Evolutionary conservation across 2,113 vertebrate species (phyloP).

Genomic region (Tauraco erythrolophus): DNA sequence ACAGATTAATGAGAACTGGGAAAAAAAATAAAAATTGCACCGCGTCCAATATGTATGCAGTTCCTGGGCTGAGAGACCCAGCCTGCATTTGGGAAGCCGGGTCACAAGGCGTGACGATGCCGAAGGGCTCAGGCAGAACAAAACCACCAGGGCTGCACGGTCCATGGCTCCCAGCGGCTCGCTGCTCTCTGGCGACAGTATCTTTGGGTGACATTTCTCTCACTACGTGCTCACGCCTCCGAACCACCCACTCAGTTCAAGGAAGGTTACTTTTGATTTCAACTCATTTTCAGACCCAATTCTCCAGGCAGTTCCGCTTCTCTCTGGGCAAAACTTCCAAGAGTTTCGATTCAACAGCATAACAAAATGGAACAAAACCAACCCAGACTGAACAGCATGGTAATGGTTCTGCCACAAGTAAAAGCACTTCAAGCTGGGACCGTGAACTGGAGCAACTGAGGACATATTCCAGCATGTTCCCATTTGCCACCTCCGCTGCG

Average conservation of each 20-base stretch:
- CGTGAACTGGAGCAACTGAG: background rate
- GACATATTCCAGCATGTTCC: background rate
- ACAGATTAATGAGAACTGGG: background rate
- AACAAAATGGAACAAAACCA: background rate
- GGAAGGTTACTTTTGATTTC: background rate
- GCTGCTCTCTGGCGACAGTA: background rate
- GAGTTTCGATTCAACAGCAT: background rate
- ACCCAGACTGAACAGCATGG: accelerated
- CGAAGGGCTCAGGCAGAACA: background rate
- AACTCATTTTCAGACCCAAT: background rate
- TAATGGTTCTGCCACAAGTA: background rate
- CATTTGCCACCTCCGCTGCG: background rate
- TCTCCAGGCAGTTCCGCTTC: background rate
- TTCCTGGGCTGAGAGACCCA: background rate
- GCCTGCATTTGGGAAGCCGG: background rate
- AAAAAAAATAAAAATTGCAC: accelerated
- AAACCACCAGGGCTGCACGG: accelerated
- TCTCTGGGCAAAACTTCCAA: background rate
- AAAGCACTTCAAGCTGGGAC: background rate
- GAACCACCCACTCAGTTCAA: background rate
- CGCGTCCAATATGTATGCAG: background rate
- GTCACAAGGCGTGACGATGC: background rate
- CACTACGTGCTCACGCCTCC: background rate
- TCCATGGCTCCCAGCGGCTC: accelerated
- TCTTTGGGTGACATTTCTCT: background rate